A percentile compares a stretch with the other conserved stretches of the same genome.
These are phyloP conservation scores for Pandion haliaetus DNA, from an alignment of 2,113 vertebrate genomes.

Conservation along the genomic window DNA sequence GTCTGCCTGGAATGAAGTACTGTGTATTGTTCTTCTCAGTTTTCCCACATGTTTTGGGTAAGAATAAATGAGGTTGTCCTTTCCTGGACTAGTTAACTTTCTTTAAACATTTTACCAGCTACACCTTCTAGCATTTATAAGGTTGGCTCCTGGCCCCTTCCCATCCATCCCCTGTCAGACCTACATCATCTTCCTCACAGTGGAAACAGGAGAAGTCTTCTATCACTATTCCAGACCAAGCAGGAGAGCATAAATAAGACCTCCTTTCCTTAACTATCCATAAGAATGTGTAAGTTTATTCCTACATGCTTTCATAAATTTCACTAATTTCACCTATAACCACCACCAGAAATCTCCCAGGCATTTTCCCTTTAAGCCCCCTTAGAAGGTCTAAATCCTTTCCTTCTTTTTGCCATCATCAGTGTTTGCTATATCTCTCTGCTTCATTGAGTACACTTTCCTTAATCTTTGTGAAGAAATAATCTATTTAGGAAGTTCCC, in stretches of 20 bases:
- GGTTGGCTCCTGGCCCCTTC: background rate
- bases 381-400: background rate
- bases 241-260: background rate
- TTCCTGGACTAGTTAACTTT: background rate
- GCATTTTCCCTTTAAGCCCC: background rate
- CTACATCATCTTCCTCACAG: background rate
- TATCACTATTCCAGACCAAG: background rate
- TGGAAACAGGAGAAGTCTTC: background rate
- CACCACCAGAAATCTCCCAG: background rate
- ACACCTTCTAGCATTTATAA: background rate
- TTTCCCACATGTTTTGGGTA: background rate
- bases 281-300: background rate
- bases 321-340: background rate
- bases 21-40: background rate
- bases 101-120: background rate
- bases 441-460: background rate
- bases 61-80: background rate
- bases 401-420: background rate
- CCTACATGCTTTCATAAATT: background rate
- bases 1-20: background rate
- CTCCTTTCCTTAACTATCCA: background rate
- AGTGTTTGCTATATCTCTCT: background rate
- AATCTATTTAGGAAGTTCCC: background rate
- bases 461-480: background rate
- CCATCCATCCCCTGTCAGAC: background rate